Percentiles rank a stretch among this genome's conserved stretches.
Conservation (phyloP, 2,888 invertebrate species). For the Agrotis puta region DNA sequence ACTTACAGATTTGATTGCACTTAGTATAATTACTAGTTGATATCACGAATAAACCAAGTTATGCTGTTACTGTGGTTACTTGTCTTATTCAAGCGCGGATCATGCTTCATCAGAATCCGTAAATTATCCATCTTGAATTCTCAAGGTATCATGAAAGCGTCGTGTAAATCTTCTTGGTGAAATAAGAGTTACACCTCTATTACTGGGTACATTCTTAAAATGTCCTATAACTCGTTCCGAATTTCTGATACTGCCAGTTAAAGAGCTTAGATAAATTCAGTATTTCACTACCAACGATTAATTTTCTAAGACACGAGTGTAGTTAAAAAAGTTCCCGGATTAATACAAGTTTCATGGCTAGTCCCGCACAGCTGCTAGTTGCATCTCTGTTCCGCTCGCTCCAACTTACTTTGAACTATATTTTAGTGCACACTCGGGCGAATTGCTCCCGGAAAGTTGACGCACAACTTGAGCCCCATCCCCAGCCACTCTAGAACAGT, state of each 20-base stretch:
- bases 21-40: constrained; percentile 65
- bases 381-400: constrained; percentile 71
- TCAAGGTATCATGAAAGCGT: not conserved
- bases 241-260: not conserved
- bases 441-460: constrained; percentile 78
- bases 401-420: constrained; percentile 83
- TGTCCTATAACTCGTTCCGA: too few species aligned
- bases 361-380: constrained; percentile 69
- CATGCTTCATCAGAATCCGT: not conserved
- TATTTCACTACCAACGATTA: constrained; percentile 26
- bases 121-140: not conserved
- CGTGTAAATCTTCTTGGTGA: not conserved
- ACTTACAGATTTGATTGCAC: constrained; percentile 68
- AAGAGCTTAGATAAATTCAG: constrained; percentile 6
- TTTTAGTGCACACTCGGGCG: constrained; percentile 79
- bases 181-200: not conserved
- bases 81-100: constrained; percentile 6
- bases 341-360: constrained; percentile 71
- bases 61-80: constrained; percentile 13
- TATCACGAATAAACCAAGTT: constrained; percentile 42
- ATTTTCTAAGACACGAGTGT: constrained; percentile 46
- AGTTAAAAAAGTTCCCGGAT: constrained; percentile 63
- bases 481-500: constrained; percentile 67
- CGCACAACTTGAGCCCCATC: constrained; percentile 68
- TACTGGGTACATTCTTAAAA: not conserved